Conservation (phyloP, 2,797 vertebrate genomes). For the Mergus octosetaceus region DNA sequence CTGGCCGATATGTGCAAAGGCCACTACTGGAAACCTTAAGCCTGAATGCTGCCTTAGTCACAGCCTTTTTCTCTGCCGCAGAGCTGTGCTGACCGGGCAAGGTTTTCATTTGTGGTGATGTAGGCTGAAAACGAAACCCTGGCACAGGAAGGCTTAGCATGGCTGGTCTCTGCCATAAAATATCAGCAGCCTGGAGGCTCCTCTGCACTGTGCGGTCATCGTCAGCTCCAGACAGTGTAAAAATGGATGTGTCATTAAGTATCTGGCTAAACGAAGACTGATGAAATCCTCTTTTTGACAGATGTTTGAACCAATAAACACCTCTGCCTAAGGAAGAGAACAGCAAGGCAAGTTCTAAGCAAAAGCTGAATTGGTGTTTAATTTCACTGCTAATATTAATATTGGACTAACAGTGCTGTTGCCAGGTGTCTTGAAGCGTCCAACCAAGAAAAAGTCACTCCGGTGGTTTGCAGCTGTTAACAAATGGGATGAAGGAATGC, state of each 20-base stretch:
- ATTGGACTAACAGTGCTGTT: background rate
- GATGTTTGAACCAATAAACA: background rate
- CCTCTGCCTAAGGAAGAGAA: background rate
- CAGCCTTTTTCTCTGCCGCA: background rate
- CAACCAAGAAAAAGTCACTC: background rate
- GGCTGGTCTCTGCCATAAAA: background rate
- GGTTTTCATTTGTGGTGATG: background rate
- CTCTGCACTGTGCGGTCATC: background rate
- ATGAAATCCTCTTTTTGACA: background rate
- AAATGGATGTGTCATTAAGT: background rate
- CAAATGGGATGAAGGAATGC: background rate
- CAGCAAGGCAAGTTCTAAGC: background rate
- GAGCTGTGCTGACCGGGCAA: background rate
- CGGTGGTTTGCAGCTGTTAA: background rate
- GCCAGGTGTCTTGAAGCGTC: background rate
- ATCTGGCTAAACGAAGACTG: background rate
- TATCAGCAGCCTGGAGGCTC: rapidly evolving
- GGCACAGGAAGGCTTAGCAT: background rate
- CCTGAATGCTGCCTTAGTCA: rapidly evolving
- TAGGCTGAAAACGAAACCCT: background rate
- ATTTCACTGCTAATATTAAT: background rate
- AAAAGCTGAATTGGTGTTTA: background rate
- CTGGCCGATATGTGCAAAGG: background rate
- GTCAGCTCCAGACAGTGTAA: background rate
- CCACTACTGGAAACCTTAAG: background rate